Evolutionary conservation across 2,113 vertebrate species (phyloP), one percentile per base, ranked within the genome.

Genomic region (Himantopus leucocephalus): DNA sequence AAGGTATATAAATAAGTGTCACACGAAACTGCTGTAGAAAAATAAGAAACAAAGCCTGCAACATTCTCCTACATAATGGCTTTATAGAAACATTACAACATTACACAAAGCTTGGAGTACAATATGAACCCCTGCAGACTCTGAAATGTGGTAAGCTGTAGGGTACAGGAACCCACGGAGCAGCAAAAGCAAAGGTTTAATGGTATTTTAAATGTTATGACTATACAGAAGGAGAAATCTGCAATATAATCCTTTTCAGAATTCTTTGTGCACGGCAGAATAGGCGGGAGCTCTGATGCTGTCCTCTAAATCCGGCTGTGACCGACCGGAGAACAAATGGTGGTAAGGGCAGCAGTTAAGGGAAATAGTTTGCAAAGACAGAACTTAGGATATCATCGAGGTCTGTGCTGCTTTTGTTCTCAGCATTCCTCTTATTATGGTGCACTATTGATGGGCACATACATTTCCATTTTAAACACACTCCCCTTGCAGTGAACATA

Each of bases 151-250:
- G 96, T 43, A 91, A 98, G 85, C 97, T 95, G 95, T 97, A 96
- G 97, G 96, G 94, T 93, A 72, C 59, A 80, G 96, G 85, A 97
- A 85, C 95, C 92, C 94, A 97, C 94, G 94, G 98, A 88, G 97
- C 91, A 94, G 73, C n/a, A 88, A 96, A 97, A 96, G 94, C 96
- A 96, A 90, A 98, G 74, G 85, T 97, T 97, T 97, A 97, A 98
- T 97, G 92, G 85, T 94, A 94, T 98, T 98, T 98, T 97, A 97
- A 98, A 98, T 97, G 98, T 97, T 98, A 96, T 96, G 97, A 96
- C 97, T 98, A 72, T 77, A 94, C 13, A 94, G 92, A 97, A 97
- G 62, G 67, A 53, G 81, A 94, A 96, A 97, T 97, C 88, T 95
- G 87, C 50, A 53, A 92, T 90, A 94, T 97, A 96, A 98, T 96